Percentiles rank a stretch among this genome's conserved stretches.
These are phyloP conservation scores for Hirudo medicinalis DNA, from an alignment of 1,140 invertebrate genomes.

Conservation along the genomic window DNA sequence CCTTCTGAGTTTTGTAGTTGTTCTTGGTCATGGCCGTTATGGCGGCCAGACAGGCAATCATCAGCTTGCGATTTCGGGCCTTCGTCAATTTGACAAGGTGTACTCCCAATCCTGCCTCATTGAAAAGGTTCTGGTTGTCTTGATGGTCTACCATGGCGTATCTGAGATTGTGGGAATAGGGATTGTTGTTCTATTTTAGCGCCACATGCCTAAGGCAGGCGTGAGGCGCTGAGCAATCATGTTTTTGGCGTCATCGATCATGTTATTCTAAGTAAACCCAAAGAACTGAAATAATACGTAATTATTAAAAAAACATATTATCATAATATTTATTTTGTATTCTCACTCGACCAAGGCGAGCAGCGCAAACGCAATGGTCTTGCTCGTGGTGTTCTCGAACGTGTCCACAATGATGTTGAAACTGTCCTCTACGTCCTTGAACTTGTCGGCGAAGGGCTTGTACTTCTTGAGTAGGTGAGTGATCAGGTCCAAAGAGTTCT, in stretches of 20 bases:
- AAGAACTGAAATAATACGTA: too few species aligned
- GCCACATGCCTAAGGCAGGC: too few species aligned
- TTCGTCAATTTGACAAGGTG: slow-evolving; percentile 12
- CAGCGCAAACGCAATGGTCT: background rate
- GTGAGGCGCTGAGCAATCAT: too few species aligned
- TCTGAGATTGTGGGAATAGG: background rate
- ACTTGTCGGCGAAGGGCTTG: background rate
- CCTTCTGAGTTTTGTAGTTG: slow-evolving; percentile 3
- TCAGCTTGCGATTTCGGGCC: slow-evolving; percentile 7
- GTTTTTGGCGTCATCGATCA: too few species aligned
- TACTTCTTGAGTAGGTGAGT: background rate
- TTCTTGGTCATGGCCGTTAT: background rate
- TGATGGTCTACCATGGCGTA: background rate
- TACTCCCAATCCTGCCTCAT: background rate
- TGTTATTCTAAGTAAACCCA: too few species aligned
- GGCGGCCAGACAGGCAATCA: slow-evolving; percentile 11
- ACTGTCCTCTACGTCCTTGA: background rate
- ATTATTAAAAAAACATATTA: too few species aligned
- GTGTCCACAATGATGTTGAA: background rate
- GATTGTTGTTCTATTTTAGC: too few species aligned
- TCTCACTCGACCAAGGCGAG: background rate
- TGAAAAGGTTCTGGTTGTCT: background rate
- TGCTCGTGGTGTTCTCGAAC: background rate
- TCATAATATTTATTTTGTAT: too few species aligned
- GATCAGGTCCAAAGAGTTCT: background rate